These are phyloP conservation scores for Lagodon rhomboides DNA, from an alignment of 2,797 vertebrate species.

Conservation along the genomic window DNA sequence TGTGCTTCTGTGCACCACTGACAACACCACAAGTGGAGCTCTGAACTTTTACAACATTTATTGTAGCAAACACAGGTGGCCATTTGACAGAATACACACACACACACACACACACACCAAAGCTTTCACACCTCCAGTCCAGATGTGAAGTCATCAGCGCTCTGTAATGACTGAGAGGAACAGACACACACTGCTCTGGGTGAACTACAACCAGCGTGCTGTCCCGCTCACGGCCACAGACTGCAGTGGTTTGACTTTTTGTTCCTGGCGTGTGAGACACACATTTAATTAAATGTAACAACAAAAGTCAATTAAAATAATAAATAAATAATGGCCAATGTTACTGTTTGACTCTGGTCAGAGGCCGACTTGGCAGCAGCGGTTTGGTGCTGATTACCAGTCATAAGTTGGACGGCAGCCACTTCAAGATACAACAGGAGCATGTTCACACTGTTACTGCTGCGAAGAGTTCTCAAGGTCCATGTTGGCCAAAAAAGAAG, in stretches of 20 bases:
- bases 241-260: conserved; percentile 8
- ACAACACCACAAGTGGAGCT: conserved; percentile 3
- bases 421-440: conserved; percentile 6
- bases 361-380: conserved; percentile 24
- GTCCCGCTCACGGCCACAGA: not conserved
- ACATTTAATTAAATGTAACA: not conserved
- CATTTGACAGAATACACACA: not conserved
- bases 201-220: not conserved
- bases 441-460: not conserved
- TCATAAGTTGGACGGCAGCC: conserved; percentile 33
- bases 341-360: not conserved
- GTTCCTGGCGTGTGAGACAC: not conserved
- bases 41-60: conserved; percentile 32
- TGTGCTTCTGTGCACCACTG: conserved; percentile 2
- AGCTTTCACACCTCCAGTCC: conserved; percentile 46
- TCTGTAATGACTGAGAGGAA: conserved; percentile 36
- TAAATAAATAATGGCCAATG: not conserved
- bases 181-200: not conserved
- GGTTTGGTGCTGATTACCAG: conserved; percentile 25
- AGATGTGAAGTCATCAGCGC: conserved; percentile 54
- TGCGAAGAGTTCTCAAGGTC: conserved; percentile 17
- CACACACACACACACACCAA: conserved; percentile 30
- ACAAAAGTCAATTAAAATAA: too few species aligned
- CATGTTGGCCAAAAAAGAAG: not conserved
- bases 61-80: conserved; percentile 40